phyloP scores from a whole-genome alignment of 2,888 invertebrate species.

The Andrena camellia region DNA sequence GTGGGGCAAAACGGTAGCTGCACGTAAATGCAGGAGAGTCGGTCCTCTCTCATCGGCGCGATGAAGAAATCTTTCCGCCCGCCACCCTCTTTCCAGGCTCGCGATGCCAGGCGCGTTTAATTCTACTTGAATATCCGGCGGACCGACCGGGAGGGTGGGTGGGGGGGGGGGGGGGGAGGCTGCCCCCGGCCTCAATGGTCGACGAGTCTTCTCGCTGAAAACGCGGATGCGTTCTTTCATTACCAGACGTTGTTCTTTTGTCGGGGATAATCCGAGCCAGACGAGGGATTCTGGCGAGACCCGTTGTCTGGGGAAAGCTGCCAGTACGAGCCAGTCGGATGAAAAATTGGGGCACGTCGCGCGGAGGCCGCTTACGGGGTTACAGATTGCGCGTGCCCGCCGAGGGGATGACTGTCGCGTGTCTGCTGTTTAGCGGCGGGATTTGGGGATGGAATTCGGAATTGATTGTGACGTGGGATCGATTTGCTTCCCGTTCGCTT shows the following conservation, averaged over 20 bases:
- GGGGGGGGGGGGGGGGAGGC: no score
- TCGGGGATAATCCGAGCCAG: slow-evolving; percentile 41
- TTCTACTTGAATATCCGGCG: slow-evolving; percentile 27
- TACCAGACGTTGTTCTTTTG: slow-evolving; percentile 46
- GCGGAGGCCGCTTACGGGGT: background rate
- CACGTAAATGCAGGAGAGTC: slow-evolving; percentile 9
- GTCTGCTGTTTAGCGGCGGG: no score
- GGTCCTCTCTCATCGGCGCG: slow-evolving; percentile 3
- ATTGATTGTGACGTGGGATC: no score
- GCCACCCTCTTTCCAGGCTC: background rate
- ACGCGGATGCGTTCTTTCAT: slow-evolving; percentile 52
- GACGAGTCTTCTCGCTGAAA: slow-evolving; percentile 18
- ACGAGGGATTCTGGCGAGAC: slow-evolving; percentile 25
- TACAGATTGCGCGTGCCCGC: slow-evolving; percentile 13
- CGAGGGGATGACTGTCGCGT: no score
- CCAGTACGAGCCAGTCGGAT: slow-evolving; percentile 12
- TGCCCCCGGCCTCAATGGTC: slow-evolving; percentile 7
- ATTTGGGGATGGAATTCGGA: no score
- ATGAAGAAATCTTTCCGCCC: slow-evolving; percentile 44
- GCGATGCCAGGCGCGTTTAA: slow-evolving; percentile 19
- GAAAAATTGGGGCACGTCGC: slow-evolving; percentile 39
- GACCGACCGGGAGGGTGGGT: background rate
- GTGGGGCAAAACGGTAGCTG: slow-evolving; percentile 17
- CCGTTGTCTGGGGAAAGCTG: slow-evolving; percentile 32
- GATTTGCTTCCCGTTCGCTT: no score